Conservation (phyloP, 2,797 vertebrate genomes). For the Sus cebifrons region DNA sequence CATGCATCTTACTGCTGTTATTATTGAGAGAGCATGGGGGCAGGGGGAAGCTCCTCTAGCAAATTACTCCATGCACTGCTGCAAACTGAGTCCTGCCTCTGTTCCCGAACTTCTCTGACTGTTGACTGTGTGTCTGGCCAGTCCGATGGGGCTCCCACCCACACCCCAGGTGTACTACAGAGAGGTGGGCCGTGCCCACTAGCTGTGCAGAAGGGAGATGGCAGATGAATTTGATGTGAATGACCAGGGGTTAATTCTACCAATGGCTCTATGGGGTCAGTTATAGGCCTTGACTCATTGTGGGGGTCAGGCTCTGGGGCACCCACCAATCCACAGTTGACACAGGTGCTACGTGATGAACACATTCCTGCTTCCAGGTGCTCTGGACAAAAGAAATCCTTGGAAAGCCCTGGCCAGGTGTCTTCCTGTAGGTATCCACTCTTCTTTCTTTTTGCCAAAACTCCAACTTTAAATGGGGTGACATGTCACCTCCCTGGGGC, state of each 20-base stretch:
- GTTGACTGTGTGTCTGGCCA: not conserved
- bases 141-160: not conserved
- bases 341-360: not conserved
- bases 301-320: not conserved
- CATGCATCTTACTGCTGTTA: conserved; percentile 56
- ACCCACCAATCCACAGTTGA: not conserved
- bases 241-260: not conserved
- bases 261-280: not conserved
- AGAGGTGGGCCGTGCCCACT: rapidly evolving
- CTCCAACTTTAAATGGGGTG: not conserved
- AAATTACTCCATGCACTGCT: not conserved
- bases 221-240: not conserved
- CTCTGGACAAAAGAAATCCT: not conserved
- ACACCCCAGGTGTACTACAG: not conserved
- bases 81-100: not conserved
- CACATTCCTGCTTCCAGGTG: not conserved
- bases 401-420: not conserved
- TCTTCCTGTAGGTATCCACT: no score
- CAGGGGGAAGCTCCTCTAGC: not conserved
- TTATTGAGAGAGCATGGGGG: conserved; percentile 16
- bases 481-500: not conserved
- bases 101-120: not conserved
- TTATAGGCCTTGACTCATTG: not conserved
- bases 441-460: not conserved
- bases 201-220: not conserved